These are phyloP conservation scores for Teleogryllus oceanicus DNA, from an alignment of 2,888 invertebrate species.

Conservation along the genomic window DNA sequence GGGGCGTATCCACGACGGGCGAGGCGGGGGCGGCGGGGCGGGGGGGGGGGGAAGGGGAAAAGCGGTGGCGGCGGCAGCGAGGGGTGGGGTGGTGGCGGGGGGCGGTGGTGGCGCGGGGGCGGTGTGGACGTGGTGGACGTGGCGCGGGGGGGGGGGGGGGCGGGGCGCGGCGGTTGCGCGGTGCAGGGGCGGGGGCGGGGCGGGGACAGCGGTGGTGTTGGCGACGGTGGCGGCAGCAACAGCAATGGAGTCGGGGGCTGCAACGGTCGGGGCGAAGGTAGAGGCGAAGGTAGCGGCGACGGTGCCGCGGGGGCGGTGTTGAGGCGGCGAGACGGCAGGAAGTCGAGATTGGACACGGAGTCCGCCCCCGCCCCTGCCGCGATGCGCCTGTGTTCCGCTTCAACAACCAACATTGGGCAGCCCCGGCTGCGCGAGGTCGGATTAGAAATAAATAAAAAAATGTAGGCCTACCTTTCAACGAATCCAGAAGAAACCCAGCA, in stretches of 20 bases:
- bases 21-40: background rate
- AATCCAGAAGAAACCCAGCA: background rate
- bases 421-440: background rate
- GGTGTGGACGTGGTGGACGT: background rate
- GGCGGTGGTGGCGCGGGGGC: background rate
- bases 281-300: background rate
- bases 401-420: conserved; percentile 22
- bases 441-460: background rate
- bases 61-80: too few relatives aligned
- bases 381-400: conserved; percentile 22
- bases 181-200: background rate
- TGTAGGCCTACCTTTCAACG: background rate
- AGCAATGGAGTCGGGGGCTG: background rate
- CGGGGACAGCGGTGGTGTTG: background rate
- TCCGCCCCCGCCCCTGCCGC: background rate
- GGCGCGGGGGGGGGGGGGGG: background rate
- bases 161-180: background rate
- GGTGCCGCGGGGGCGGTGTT: background rate
- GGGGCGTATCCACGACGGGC: background rate
- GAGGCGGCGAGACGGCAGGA: conserved; percentile 20
- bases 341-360: conserved; percentile 27
- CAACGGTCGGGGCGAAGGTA: background rate
- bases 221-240: background rate
- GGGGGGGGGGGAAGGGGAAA: too few relatives aligned
- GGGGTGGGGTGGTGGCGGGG: too few relatives aligned